A percentile compares a stretch with the other conserved stretches of the same genome.
These are phyloP conservation scores for Incurvaria masculella DNA, from an alignment of 2,888 invertebrate species.

Conservation along the genomic window DNA sequence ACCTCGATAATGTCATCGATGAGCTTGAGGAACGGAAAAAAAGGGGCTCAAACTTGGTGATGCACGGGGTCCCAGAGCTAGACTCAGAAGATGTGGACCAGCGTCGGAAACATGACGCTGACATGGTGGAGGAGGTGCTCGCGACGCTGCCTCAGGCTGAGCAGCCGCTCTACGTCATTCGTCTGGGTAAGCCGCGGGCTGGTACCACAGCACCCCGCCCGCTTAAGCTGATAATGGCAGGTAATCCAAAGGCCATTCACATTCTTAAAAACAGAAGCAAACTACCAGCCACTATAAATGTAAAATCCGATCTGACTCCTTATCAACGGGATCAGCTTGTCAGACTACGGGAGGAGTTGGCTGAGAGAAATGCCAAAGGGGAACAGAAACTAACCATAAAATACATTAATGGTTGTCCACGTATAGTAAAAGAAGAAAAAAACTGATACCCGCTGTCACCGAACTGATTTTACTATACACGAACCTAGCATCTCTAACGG, in stretches of 20 bases:
- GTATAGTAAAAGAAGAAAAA: no score
- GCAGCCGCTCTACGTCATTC: neutral
- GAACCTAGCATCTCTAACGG: no score
- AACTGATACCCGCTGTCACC: no score
- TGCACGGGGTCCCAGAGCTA: neutral
- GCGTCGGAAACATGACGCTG: neutral
- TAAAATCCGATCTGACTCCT: neutral
- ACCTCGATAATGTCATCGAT: no score
- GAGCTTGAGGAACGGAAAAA: no score
- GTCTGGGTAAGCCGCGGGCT: neutral
- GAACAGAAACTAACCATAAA: no score
- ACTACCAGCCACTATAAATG: neutral
- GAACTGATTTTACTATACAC: no score
- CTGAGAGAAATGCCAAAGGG: no score
- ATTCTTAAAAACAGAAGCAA: neutral
- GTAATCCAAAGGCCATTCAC: neutral
- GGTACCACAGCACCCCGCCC: neutral
- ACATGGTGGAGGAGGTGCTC: neutral
- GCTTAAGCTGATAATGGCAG: neutral
- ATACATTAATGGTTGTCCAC: no score
- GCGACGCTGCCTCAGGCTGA: neutral
- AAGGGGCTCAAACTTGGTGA: neutral
- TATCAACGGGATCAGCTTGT: neutral
- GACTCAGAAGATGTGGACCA: slow-evolving; percentile 1
- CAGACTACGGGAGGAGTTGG: no score